Evolutionary conservation across 1,140 invertebrate genomes (phyloP).

Genomic region (Psix sp.): DNA sequence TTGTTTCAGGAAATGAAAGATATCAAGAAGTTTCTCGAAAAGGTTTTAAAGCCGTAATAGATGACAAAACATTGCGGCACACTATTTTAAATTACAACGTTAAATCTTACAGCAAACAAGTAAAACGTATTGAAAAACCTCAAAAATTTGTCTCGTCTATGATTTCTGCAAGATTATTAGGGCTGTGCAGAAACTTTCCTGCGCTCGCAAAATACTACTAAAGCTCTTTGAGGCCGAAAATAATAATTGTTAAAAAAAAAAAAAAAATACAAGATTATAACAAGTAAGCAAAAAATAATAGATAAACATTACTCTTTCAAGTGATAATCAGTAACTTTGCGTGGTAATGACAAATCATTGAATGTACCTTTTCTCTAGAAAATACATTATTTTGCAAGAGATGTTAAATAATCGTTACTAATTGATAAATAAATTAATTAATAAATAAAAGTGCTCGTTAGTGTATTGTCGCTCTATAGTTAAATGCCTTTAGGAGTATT

Average conservation of each 20-base stretch:
- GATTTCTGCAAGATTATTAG: constrained; percentile 37
- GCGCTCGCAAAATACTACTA: constrained; percentile 49
- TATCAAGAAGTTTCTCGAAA: constrained; percentile 75
- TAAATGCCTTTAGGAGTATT: constrained; percentile 31
- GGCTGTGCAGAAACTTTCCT: constrained; percentile 16
- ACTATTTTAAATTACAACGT: constrained; percentile 46
- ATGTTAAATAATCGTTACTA: no score
- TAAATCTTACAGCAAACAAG: constrained; percentile 47
- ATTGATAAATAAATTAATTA: constrained; percentile 16
- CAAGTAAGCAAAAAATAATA: constrained; percentile 8
- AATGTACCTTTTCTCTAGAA: constrained; percentile 21
- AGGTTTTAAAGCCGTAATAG: constrained; percentile 65
- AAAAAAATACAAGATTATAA: constrained; percentile 10
- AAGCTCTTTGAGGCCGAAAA: constrained; percentile 10
- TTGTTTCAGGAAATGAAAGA: constrained; percentile 74
- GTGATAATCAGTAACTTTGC: constrained; percentile 8
- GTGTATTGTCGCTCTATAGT: constrained; percentile 11
- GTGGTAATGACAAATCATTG: constrained; percentile 17
- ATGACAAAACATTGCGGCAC: constrained; percentile 6
- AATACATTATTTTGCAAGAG: constrained; percentile 7
- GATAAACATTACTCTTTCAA: constrained; percentile 9
- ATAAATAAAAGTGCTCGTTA: constrained; percentile 12
- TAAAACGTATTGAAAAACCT: constrained; percentile 52
- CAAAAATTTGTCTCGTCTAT: constrained; percentile 52
- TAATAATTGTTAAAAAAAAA: constrained; percentile 10